A percentile compares a stretch with the other conserved stretches of the same genome.
phyloP scores from a whole-genome alignment of 92 coral and sea anemone species.

The Anthopleura xanthogrammica region DNA sequence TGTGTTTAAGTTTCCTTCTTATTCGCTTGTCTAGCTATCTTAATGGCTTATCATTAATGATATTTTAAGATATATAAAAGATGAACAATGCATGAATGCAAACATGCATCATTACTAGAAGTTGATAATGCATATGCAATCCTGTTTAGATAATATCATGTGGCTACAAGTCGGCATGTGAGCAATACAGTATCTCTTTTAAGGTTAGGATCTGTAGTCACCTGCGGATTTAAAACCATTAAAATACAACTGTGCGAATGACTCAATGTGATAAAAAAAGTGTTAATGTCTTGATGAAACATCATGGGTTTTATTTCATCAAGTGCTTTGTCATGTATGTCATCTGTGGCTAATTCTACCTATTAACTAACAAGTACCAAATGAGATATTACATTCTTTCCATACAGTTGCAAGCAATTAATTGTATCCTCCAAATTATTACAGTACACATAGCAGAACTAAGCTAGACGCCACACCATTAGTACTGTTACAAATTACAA shows the following conservation, averaged over 20 bases:
- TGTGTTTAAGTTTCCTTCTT: neutral
- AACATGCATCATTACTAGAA: neutral
- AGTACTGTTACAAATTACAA: neutral
- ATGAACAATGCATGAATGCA: neutral
- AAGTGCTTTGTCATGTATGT: neutral
- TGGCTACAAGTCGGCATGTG: neutral
- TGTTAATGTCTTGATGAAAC: conserved; percentile 17
- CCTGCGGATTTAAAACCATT: neutral
- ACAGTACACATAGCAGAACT: neutral
- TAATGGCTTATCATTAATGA: neutral
- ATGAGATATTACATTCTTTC: neutral
- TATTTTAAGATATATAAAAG: neutral
- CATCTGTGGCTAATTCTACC: neutral
- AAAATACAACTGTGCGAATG: neutral
- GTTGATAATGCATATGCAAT: neutral
- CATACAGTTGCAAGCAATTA: neutral
- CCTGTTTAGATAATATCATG: neutral
- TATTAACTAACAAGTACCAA: neutral
- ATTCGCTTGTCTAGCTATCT: neutral
- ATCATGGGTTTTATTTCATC: neutral
- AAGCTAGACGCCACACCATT: neutral
- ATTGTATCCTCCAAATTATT: neutral
- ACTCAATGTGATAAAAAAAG: neutral
- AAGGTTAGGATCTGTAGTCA: neutral
- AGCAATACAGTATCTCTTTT: neutral